Percentiles rank a stretch among this genome's conserved stretches.
Evolutionary conservation across 2,113 vertebrate genomes (phyloP).

Genomic region (Brachyhypopomus occidentalis): DNA sequence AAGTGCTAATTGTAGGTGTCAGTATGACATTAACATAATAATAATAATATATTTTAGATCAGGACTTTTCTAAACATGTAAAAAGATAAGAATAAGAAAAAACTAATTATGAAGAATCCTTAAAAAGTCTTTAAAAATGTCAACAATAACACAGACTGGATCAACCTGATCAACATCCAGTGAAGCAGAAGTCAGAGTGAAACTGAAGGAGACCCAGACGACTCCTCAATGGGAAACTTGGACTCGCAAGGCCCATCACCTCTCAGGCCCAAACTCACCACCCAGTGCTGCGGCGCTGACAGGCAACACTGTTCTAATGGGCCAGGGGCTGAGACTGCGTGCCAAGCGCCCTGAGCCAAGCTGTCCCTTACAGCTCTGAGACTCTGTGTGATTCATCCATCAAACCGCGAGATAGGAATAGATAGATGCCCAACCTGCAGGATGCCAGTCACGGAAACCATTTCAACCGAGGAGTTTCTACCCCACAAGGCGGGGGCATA

Average conservation of each 20-base stretch:
- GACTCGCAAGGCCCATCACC: neutral
- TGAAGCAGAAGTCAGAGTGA: no score
- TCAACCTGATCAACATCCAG: no score
- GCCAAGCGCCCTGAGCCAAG: neutral
- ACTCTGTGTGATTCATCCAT: neutral
- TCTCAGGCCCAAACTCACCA: neutral
- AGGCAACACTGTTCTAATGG: constrained; percentile 6
- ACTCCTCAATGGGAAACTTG: no score
- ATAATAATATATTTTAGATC: no score
- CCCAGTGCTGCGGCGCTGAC: neutral
- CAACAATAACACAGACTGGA: no score
- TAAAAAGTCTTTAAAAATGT: no score
- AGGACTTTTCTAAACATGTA: no score
- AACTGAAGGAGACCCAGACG: no score
- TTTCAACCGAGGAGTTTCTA: constrained; percentile 1
- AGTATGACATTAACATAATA: no score
- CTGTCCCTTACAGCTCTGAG: constrained; percentile 16
- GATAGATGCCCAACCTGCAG: neutral
- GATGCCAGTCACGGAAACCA: neutral
- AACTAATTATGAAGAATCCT: no score
- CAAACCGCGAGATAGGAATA: constrained; percentile 11
- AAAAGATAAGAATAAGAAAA: no score
- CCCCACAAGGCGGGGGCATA: neutral
- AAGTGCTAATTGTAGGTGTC: no score
- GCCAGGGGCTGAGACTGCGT: neutral